phyloP scores from a whole-genome alignment of 2,888 invertebrate species.

The Muscina levida region DNA sequence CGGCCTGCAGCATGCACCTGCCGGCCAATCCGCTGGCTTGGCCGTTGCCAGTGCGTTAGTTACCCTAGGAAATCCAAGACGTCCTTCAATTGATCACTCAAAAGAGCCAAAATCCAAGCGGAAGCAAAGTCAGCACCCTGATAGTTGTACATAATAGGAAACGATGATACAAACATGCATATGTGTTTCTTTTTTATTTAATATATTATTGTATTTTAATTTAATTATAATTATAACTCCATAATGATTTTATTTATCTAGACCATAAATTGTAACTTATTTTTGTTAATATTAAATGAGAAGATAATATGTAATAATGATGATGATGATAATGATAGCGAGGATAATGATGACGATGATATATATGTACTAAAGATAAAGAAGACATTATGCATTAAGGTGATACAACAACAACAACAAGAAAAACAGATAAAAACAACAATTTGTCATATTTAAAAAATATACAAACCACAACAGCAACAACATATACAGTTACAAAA shows the following conservation, averaged over 20 bases:
- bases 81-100: slow-evolving; percentile 85
- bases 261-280: slow-evolving; percentile 70
- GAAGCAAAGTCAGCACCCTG: slow-evolving; percentile 86
- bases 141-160: slow-evolving; percentile 79
- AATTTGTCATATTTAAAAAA: slow-evolving; percentile 63
- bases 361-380: slow-evolving; percentile 57
- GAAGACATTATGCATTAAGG: slow-evolving; percentile 65
- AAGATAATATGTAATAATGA: slow-evolving; percentile 62
- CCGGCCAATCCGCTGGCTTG: slow-evolving; percentile 90
- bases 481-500: slow-evolving; percentile 56
- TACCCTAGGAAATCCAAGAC: slow-evolving; percentile 90
- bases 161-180: slow-evolving; percentile 46
- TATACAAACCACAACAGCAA: slow-evolving; percentile 54
- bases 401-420: slow-evolving; percentile 60
- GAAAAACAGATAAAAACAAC: slow-evolving; percentile 21
- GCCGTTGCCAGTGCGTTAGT: slow-evolving; percentile 95
- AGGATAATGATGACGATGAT: no score
- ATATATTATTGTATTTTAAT: slow-evolving; percentile 46
- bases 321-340: slow-evolving; percentile 59
- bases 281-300: slow-evolving; percentile 66
- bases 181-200: slow-evolving; percentile 69
- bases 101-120: slow-evolving; percentile 80
- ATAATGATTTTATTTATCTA: slow-evolving; percentile 73
- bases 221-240: slow-evolving; percentile 31
- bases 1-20: slow-evolving; percentile 90